Percentiles rank a stretch among this genome's conserved stretches.
Evolutionary conservation across 2,797 vertebrate species (phyloP).

Genomic region (Gadopsis marmoratus): DNA sequence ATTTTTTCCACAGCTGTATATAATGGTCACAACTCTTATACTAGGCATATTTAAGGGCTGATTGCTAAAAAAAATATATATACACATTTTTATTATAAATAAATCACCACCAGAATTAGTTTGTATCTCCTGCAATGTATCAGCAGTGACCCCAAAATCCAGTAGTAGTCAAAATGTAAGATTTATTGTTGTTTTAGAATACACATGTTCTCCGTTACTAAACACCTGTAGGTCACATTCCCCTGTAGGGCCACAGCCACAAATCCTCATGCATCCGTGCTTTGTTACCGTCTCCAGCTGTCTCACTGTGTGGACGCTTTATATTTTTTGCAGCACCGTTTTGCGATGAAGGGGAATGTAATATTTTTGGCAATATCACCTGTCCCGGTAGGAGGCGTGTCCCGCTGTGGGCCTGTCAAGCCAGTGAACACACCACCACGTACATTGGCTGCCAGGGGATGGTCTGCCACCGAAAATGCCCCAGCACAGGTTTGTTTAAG

Average conservation of each 20-base stretch:
- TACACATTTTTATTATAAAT: neutral
- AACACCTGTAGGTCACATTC: neutral
- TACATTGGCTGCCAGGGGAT: accelerated
- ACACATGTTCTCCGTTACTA: neutral
- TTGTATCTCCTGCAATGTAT: neutral
- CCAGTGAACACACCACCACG: neutral
- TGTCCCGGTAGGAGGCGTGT: neutral
- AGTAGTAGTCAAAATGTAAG: neutral
- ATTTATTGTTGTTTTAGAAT: neutral
- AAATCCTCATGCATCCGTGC: neutral
- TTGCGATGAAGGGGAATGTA: neutral
- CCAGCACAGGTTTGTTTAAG: slow-evolving; percentile 64
- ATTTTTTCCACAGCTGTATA: too few species aligned
- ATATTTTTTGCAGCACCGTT: neutral
- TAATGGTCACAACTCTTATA: too few species aligned
- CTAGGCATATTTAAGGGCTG: too few species aligned
- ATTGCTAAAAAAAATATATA: too few species aligned
- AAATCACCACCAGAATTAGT: neutral
- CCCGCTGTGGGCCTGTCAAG: neutral
- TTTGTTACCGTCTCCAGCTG: neutral
- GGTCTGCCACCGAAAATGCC: neutral
- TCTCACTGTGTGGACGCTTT: neutral
- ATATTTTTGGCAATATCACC: slow-evolving; percentile 1
- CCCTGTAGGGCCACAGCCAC: neutral
- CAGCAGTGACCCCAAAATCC: neutral